Evolutionary conservation across 1,140 invertebrate species (phyloP), one percentile per base, ranked within the genome.

Genomic region (Odontomachus brunneus): DNA sequence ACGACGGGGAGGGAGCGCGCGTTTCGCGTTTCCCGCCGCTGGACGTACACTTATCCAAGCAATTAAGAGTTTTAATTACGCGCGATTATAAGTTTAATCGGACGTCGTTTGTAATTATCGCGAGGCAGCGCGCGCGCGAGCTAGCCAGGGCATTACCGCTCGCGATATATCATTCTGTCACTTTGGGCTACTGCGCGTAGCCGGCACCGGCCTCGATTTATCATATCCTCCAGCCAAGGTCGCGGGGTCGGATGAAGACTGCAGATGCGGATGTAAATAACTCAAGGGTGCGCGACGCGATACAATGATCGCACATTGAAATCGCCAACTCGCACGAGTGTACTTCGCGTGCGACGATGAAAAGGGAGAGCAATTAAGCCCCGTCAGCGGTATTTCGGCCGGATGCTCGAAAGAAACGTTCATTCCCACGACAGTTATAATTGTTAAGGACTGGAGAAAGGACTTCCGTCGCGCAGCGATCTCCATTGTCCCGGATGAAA

Each of bases 41-140:
- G 19, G 53, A 63, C 24, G 57, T 19, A 26, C 60, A 84, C 26
- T 76, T 66, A 55, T 83, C 24, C 63, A 55, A 49, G 48, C 72
- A 84, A 85, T 85, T 78, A 76, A 83, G 63, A 78, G 15, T 65
- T 78, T 75, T 78, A 66, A 82, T 82, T 82, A 82, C 49, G 19
- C 78, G 33, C 33, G 51, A 78, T 78, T 67, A 83, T 78, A 67
- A 78, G 33, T 78, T 80, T 69, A 80, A 80, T 80, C 75, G 65
- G 63, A 80, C 51, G 65, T 69, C 65, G 51, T 57, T 69, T 65
- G 51, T 71, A 71, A 80, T 80, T 80, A 69, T 24, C 33, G 75
- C 33, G 29, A 63, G n/a, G 29, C n/a, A 48, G 63, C 26, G 48
- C 60, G 63, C n/a, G n/a, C n/a, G n/a, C n/a, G n/a, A n/a, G n/a